Percentiles rank a stretch among this genome's conserved stretches.
Evolutionary conservation across 2,113 vertebrate genomes (phyloP).

Genomic region (Coptodon bakossiorum): DNA sequence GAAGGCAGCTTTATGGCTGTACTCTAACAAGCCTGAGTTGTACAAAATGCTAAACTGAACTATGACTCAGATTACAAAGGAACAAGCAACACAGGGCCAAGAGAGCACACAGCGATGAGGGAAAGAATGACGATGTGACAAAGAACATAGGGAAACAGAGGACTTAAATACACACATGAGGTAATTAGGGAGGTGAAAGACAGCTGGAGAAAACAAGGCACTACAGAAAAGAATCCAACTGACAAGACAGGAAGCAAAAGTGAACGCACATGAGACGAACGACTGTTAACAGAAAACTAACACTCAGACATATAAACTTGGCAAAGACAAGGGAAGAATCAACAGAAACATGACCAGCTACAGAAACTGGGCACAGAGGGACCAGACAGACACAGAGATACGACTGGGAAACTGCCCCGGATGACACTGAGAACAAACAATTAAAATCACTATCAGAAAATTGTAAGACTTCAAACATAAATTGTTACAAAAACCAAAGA

Average conservation of each 20-base stretch:
- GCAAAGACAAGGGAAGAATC: rapidly evolving
- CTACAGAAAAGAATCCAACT: not conserved
- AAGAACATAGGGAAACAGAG: not conserved
- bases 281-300: not conserved
- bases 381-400: rapidly evolving
- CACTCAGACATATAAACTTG: not conserved
- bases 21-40: not conserved
- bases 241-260: not conserved
- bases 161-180: not conserved
- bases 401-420: rapidly evolving
- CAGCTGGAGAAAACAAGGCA: not conserved
- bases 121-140: rapidly evolving
- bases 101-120: not conserved
- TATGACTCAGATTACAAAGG: not conserved
- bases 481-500: not conserved
- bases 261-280: not conserved
- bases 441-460: not conserved
- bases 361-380: not conserved
- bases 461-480: not conserved
- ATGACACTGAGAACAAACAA: not conserved
- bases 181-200: not conserved
- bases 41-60: not conserved
- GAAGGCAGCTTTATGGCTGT: not conserved
- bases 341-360: not conserved
- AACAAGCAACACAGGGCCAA: rapidly evolving